These are phyloP conservation scores for Palaemon carinicauda DNA, from an alignment of 1,140 invertebrate genomes.

Conservation along the genomic window DNA sequence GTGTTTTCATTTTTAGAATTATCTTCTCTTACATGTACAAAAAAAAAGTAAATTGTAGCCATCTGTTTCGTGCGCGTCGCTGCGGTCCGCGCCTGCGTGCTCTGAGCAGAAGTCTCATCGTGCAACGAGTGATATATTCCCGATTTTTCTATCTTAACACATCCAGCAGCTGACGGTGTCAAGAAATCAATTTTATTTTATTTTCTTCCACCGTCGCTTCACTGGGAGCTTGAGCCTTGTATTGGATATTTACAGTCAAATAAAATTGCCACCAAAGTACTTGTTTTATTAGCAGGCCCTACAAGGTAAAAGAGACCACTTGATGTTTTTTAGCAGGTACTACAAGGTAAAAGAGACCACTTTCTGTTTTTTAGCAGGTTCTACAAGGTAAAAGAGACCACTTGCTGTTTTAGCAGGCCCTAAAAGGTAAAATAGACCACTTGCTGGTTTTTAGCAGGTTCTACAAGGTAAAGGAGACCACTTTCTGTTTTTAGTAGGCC, in stretches of 20 bases:
- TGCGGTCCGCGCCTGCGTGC: background rate
- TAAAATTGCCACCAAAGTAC: conserved; percentile 28
- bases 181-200: background rate
- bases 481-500: no score
- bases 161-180: no score
- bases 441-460: no score
- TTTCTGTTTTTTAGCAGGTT: no score
- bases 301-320: no score
- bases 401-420: no score
- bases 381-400: no score
- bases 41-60: conserved; percentile 1
- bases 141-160: background rate
- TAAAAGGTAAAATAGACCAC: no score
- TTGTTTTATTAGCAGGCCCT: no score
- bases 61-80: background rate
- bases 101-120: conserved; percentile 7
- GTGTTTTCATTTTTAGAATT: conserved; percentile 8
- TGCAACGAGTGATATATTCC: conserved; percentile 22
- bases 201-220: background rate
- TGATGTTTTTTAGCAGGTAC: no score
- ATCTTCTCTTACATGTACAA: conserved; percentile 37
- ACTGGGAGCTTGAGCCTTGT: conserved; percentile 28
- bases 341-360: no score
- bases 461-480: no score
- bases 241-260: conserved; percentile 25